Evolutionary conservation across 2,797 vertebrate species (phyloP), one percentile per base, ranked within the genome.

Genomic region (Synaphobranchus kaupii): DNA sequence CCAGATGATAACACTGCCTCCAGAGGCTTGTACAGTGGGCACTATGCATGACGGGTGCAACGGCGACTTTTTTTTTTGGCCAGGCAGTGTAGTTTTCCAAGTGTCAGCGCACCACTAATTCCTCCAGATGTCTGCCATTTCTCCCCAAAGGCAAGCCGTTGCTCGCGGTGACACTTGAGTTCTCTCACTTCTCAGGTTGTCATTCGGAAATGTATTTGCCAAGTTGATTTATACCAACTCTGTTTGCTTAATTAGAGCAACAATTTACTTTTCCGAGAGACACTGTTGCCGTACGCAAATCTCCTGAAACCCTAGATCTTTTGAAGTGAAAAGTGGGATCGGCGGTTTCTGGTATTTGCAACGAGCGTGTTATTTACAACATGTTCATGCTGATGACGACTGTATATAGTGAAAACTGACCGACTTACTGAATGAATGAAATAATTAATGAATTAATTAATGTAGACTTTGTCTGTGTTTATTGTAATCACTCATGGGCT

Each of bases 111-210:
- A 71, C 47, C 15, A 50, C 60, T 71, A 56, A 84, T 86, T 68
- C 17, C n/a, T 86, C 82, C 86, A 60, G 83, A 88, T 86, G 52
- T 88, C 68, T 17, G 66, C 52, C 66, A 54, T 63, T 47, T 76
- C 60, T 80, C 73, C 73, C 1, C 76, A 22, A 22, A 13, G 58
- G 84, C 83, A 80, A 88, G 6, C 17, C 15, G 54, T 56, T 39
- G 22, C 76, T 68, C 58, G 7, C n/a, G 44, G 56, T 81, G 58
- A 84, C 85, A 84, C 85, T 22, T 7, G 22, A 25, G 71, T 58
- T 15, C 7, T 22, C 44, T 48, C 22, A 84, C 47, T 56, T 71
- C 80, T 84, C 56, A 86, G 86, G 56, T 82, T 83, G 85, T 86
- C 85, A 84, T 22, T 83, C 31, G 86, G 50, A 84, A 52, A 88